A percentile compares a stretch with the other conserved stretches of the same genome.
Conservation (phyloP, 2,888 invertebrate genomes). For the Stenodema calcarata region DNA sequence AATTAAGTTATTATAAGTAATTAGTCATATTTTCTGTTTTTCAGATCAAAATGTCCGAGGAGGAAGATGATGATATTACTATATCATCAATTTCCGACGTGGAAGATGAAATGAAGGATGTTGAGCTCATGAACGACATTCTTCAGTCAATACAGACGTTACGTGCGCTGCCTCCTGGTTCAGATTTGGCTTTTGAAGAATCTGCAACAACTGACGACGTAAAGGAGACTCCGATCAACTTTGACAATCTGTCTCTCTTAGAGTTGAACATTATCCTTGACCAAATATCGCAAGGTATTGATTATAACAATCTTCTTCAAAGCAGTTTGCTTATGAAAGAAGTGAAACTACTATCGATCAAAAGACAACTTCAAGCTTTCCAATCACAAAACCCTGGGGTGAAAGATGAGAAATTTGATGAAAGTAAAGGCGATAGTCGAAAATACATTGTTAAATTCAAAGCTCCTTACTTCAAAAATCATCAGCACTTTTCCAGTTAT, state of each 20-base stretch:
- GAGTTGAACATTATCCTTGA: not conserved
- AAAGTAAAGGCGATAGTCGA: not conserved
- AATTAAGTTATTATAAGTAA: not conserved
- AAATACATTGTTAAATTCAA: slow-evolving; percentile 30
- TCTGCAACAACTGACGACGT: not conserved
- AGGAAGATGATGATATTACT: not conserved
- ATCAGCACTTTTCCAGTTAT: not conserved
- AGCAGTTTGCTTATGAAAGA: slow-evolving; percentile 21
- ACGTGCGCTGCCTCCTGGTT: not conserved
- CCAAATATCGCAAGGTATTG: not conserved
- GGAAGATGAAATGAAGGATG: slow-evolving; percentile 2
- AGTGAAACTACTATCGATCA: slow-evolving; percentile 21
- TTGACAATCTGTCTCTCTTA: not conserved
- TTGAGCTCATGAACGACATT: slow-evolving; percentile 18
- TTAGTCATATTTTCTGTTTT: not conserved
- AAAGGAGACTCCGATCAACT: not conserved
- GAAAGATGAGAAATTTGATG: not conserved
- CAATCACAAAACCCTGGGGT: not conserved
- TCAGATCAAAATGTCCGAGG: slow-evolving; percentile 20
- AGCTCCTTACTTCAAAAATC: slow-evolving; percentile 37
- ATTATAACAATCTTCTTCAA: not conserved
- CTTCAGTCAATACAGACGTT: not conserved
- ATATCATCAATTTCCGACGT: not conserved
- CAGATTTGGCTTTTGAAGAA: not conserved
- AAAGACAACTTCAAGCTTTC: not conserved